phyloP scores from a whole-genome alignment of 2,888 invertebrate species.

The Hyles lineata region DNA sequence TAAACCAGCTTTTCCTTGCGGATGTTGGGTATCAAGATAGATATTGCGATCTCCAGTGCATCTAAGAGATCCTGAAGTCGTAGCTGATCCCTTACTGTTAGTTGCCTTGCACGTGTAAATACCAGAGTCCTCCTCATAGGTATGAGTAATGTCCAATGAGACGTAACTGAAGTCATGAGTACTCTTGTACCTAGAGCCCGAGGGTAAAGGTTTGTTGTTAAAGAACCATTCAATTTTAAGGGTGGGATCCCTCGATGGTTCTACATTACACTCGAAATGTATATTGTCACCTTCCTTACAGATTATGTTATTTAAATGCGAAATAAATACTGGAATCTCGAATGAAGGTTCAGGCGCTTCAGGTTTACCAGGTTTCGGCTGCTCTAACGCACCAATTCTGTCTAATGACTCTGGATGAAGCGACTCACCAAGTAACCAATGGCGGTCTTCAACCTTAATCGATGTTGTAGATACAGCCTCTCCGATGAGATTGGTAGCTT shows the following conservation, averaged over 20 bases:
- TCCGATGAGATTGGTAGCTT: slow-evolving; percentile 96
- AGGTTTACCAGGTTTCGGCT: slow-evolving; percentile 87
- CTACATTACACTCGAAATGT: slow-evolving; percentile 96
- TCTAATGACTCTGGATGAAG: slow-evolving; percentile 95
- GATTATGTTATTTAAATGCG: slow-evolving; percentile 95
- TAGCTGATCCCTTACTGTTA: slow-evolving; percentile 94
- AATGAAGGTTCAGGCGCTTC: slow-evolving; percentile 91
- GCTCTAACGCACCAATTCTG: slow-evolving; percentile 94
- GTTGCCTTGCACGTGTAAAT: slow-evolving; percentile 95
- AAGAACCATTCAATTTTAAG: slow-evolving; percentile 97
- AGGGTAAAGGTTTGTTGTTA: slow-evolving; percentile 95
- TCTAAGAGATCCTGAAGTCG: slow-evolving; percentile 94
- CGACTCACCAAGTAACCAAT: slow-evolving; percentile 94
- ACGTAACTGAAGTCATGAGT: slow-evolving; percentile 98
- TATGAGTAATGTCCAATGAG: slow-evolving; percentile 93
- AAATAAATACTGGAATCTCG: slow-evolving; percentile 94
- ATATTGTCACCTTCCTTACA: slow-evolving; percentile 94
- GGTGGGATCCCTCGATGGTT: slow-evolving; percentile 96
- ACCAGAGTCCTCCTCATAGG: slow-evolving; percentile 96
- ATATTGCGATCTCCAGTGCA: slow-evolving; percentile 92
- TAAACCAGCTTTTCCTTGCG: slow-evolving; percentile 95
- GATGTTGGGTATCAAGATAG: slow-evolving; percentile 96
- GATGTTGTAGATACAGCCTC: slow-evolving; percentile 97
- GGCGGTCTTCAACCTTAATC: slow-evolving; percentile 94
- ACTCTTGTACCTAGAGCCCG: slow-evolving; percentile 95